These are phyloP conservation scores for Drosophila neoperkinsi DNA, from an alignment of 2,888 invertebrate genomes.

Conservation along the genomic window DNA sequence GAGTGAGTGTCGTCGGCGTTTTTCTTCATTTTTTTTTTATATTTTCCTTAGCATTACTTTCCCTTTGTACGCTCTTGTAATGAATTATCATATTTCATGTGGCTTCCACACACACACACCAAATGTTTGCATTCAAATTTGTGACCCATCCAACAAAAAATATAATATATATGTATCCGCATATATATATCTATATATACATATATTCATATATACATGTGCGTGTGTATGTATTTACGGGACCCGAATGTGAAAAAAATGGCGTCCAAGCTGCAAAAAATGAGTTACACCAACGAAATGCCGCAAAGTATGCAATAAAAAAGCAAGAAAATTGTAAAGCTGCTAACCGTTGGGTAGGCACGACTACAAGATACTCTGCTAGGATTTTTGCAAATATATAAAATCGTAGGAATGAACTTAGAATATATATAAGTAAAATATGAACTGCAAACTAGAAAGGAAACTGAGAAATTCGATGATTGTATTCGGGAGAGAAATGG, in stretches of 20 bases:
- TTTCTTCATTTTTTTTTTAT: constrained; percentile 38
- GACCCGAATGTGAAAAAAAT: constrained; percentile 21
- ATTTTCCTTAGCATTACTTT: constrained; percentile 63
- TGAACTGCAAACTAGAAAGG: background rate
- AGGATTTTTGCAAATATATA: accelerated
- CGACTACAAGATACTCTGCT: constrained; percentile 12
- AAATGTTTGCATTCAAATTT: constrained; percentile 75
- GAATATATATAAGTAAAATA: background rate
- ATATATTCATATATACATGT: background rate
- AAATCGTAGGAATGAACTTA: background rate
- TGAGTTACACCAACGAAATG: constrained; percentile 69
- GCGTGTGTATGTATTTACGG: background rate
- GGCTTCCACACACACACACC: constrained; percentile 45
- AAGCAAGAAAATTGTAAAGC: constrained; percentile 13
- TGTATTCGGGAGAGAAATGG: background rate
- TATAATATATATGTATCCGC: background rate
- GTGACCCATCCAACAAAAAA: constrained; percentile 45
- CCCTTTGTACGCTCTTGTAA: constrained; percentile 70
- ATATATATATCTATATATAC: background rate
- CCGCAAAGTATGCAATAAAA: constrained; percentile 78
- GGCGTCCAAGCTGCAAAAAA: constrained; percentile 51
- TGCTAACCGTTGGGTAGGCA: no score
- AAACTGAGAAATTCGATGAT: background rate
- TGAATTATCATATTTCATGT: constrained; percentile 80
- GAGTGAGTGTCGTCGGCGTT: constrained; percentile 74